Percentiles rank a stretch among this genome's conserved stretches.
Conservation (phyloP, 1,140 invertebrate species). For the Notospermus geniculatus region DNA sequence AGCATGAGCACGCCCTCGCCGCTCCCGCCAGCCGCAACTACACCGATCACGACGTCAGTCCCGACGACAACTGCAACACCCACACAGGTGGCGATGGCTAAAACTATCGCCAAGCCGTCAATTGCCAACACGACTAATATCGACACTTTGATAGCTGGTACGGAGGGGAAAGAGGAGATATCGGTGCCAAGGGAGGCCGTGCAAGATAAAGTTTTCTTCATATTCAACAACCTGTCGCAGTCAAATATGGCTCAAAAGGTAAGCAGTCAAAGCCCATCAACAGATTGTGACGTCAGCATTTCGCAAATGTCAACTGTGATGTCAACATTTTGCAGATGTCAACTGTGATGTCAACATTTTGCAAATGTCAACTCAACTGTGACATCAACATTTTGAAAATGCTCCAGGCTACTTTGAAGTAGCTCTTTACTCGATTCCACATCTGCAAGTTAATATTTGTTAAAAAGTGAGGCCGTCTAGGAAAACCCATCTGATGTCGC, state of each 20-base stretch:
- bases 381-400: no score
- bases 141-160: conserved; percentile 91
- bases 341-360: no score
- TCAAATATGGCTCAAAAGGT: conserved; percentile 89
- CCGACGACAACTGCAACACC: background rate
- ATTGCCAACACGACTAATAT: conserved; percentile 98
- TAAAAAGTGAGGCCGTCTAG: no score
- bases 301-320: background rate
- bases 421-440: no score
- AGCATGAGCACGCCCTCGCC: conserved; percentile 28
- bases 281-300: background rate
- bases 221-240: conserved; percentile 98
- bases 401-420: background rate
- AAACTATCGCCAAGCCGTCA: conserved; percentile 64
- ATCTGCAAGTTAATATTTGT: no score
- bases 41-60: background rate
- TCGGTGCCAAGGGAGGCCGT: conserved; percentile 47
- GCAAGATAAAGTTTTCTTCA: conserved; percentile 95
- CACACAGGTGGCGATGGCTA: background rate
- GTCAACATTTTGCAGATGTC: no score
- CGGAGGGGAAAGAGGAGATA: conserved; percentile 82
- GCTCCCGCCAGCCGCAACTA: background rate
- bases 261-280: background rate
- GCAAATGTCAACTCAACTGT: no score
- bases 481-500: no score